Evolutionary conservation across 2,888 invertebrate species (phyloP), one percentile per base, ranked within the genome.

Genomic region (Hydroisotoma schaefferi): DNA sequence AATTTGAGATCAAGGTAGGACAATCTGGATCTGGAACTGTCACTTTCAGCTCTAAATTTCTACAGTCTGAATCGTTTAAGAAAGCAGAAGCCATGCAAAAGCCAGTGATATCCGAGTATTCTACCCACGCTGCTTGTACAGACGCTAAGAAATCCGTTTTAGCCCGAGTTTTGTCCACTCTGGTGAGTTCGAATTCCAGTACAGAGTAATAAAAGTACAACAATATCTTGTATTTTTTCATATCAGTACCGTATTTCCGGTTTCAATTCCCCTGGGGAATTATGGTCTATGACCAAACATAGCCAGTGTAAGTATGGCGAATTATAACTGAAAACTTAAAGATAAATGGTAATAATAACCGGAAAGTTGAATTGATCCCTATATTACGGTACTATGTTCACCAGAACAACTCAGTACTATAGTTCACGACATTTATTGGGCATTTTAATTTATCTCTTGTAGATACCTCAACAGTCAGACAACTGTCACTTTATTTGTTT

Each of bases 141-240:
- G 82, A 82, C 71, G 79, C 80, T 0, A 78, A 78, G 70, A 80
- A 80, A 72, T 77, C 75, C 58, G 74, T 81, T 25, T 78, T 81
- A 68, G 74, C 77, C 38, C 70, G 74, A 56, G 69, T 75, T 51
- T 64, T 75, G 18, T 73, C 68, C 10, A 57, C 61, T 22, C 37
- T 70, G 62, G 70, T 70, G 64, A 55, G 68, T 33, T 33, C 33
- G 15, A 8, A 10, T 33, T 33, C 33, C 8, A 33, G 8, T 33
- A 10, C 33, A 33, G 15, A 10, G 8, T 10, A 33, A 10, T 8
- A 33, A 33, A 33, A 33, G 33, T 33, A 15, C 8, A 33, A 33
- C 8, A 10, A 33, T 10, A 33, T 33, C 8, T 33, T 8, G 15
- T 33, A 10, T 33, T 33, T 33, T 10, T 33, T 8, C 33, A 33